Evolutionary conservation across 2,888 invertebrate species (phyloP), one percentile per base, ranked within the genome.

Genomic region (Ornithoptera priamus): DNA sequence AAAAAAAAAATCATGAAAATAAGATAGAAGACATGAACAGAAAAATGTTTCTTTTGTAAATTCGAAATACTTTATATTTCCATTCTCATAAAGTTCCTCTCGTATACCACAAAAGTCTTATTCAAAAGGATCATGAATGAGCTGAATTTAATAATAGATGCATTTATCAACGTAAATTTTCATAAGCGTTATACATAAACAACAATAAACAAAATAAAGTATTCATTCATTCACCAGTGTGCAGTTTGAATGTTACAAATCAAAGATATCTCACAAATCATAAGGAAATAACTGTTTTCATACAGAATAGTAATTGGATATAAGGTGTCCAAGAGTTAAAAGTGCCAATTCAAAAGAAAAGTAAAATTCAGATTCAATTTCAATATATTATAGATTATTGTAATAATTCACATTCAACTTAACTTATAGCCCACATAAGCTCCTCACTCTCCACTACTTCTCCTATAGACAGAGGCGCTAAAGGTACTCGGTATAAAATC

Each of bases 371-470:
- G 91, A 90, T 91, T 92, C 90, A 92, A 90, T 92, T 90, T 92
- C 91, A 92, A 92, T 92, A 92, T 92, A 92, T 92, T 92, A 92
- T 92, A 92, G 92, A 91, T 92, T 92, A 92, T 92, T 90, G 91
- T 92, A 92, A 89, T 89, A 89, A 91, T 92, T 92, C 92, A 92
- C 92, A 92, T 91, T 90, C 90, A 91, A 91, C 91, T 91, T 91
- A 92, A 87, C 90, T 90, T 90, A 90, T 90, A 89, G 87, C 91
- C 90, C 91, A 92, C 89, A 88, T 89, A 90, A 91, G 90, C 91
- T 91, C 91, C 90, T 90, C 89, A 86, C 85, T 87, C 84, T 87
- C 85, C 84, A 88, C 89, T 87, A 88, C 83, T 67, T 86, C 83
- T 87, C 86, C 88, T 85, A 87, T 85, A 86, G 88, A 86, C 90